A percentile compares a stretch with the other conserved stretches of the same genome.
Conservation (phyloP, 2,113 vertebrate species). For the Pithys albifrons region DNA sequence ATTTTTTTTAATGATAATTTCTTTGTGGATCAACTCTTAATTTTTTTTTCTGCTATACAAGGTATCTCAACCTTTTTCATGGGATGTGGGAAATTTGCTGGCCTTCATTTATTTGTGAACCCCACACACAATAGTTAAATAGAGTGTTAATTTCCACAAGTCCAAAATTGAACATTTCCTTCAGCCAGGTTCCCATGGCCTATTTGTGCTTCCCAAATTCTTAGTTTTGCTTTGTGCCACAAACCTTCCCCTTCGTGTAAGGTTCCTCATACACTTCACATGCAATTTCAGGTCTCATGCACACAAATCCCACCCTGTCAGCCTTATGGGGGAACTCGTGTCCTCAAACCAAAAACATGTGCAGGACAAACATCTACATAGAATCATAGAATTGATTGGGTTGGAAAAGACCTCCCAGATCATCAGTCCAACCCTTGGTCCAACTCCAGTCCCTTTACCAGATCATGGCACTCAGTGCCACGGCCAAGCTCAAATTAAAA, state of each 20-base stretch:
- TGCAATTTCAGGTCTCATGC: not conserved
- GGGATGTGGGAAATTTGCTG: not conserved
- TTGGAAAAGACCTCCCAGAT: too few relatives aligned
- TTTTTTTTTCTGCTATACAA: not conserved
- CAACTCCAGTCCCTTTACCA: too few relatives aligned
- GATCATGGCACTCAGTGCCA: too few relatives aligned
- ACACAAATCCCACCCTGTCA: not conserved
- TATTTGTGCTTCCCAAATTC: not conserved
- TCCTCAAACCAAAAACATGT: fast-evolving
- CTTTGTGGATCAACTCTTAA: not conserved
- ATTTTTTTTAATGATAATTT: not conserved
- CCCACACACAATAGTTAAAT: not conserved
- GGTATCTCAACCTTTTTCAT: not conserved
- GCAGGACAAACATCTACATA: not conserved
- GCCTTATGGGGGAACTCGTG: not conserved
- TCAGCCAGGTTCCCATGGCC: not conserved
- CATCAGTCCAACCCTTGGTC: too few relatives aligned
- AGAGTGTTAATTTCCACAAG: not conserved
- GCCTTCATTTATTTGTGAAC: not conserved
- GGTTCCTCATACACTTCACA: not conserved
- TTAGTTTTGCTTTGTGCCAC: not conserved
- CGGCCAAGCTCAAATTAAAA: too few relatives aligned
- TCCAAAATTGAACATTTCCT: not conserved
- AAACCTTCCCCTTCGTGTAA: not conserved
- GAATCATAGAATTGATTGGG: too few relatives aligned